Percentiles rank a stretch among this genome's conserved stretches.
These are phyloP conservation scores for Carcina quercana DNA, from an alignment of 2,888 invertebrate genomes.

Conservation along the genomic window DNA sequence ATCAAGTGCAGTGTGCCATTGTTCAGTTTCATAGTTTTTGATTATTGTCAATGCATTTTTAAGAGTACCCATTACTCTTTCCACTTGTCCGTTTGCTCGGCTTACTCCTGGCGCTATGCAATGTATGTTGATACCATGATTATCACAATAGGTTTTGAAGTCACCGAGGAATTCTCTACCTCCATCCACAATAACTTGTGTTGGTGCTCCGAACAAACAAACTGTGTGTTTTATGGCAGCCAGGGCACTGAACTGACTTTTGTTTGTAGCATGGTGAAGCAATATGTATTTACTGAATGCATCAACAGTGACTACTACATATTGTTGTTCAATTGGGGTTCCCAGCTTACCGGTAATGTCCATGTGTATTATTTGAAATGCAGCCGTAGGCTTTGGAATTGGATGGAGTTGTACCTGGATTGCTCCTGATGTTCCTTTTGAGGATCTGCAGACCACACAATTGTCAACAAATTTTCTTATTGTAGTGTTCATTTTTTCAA, in stretches of 20 bases:
- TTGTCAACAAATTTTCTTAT: conserved; percentile 20
- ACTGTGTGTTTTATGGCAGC: conserved; percentile 10
- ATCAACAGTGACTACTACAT: conserved; percentile 1
- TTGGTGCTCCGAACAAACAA: conserved; percentile 14
- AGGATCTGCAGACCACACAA: conserved; percentile 20
- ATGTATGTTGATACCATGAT: conserved; percentile 12
- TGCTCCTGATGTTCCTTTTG: conserved; percentile 22
- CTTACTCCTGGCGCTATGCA: conserved; percentile 13
- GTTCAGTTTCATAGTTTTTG: conserved; percentile 8
- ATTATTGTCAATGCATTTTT: conserved; percentile 17
- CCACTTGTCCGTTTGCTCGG: conserved; percentile 17
- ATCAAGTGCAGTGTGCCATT: conserved; percentile 12
- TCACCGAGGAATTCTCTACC: conserved; percentile 13
- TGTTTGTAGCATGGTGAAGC: conserved; percentile 9
- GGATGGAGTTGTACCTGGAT: conserved; percentile 18
- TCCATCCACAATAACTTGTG: conserved; percentile 16
- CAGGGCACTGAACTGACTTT: conserved; percentile 7
- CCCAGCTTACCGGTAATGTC: conserved; percentile 3
- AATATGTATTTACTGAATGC: conserved; percentile 7
- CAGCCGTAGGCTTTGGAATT: conserved; percentile 1
- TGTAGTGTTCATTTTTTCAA: conserved; percentile 17
- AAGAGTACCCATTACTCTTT: conserved; percentile 14
- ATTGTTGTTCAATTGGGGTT: not conserved
- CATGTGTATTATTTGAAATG: conserved; percentile 6
- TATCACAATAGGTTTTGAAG: conserved; percentile 12